Base-by-base conservation (phyloP, 1,140 invertebrate species). In the Meloidogyne exigua region DNA sequence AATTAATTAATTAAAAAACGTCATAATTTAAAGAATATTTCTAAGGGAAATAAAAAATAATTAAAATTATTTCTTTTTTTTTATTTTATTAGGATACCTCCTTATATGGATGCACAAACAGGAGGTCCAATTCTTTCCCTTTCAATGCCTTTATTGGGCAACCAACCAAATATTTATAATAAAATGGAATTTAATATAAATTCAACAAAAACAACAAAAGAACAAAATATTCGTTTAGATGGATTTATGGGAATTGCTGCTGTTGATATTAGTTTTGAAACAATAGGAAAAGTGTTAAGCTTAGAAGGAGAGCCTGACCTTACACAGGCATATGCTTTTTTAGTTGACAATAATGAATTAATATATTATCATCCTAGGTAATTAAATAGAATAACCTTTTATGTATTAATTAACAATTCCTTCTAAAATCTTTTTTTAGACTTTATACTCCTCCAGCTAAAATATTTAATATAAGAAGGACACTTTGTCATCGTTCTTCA, bases 331-430 rank as follows among this genome's bases (percentile, higher is more conserved):
- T 81, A 85, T 68, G 75, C 76, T 12, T 87, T 88, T 76, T 67
- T 87, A 25, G 75, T 87, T 18, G 85, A 87, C 66, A 85, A 87
- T 75, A 87, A 87, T 70, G 85, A 84, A 75, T 80, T 87, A 57
- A 78, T 86, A 12, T 75, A 86, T 62, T 87, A 79, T 68, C 85
- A 87, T 81, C 84, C 84, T 23, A 76, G 75, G 21, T 74, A 78
- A 12, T 76, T 72, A 3, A 32, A 32, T 32, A 3, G 2, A 32
- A 7, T 2, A 32, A 7, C 2, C 7, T 32, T 32, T 32, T 32
- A 32, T 32, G 7, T 32, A 32, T 32, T 32, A 32, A 32, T 32
- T 32, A 32, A 32, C 7, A 32, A n/a, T n/a, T n/a, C n/a, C n/a
- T n/a, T n/a, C n/a, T n/a, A n/a, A n/a, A n/a, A n/a, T n/a, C 10